Percentiles rank a stretch among this genome's conserved stretches.
Evolutionary conservation across 2,797 vertebrate genomes (phyloP).

Genomic region (Euphonia xanthogaster): DNA sequence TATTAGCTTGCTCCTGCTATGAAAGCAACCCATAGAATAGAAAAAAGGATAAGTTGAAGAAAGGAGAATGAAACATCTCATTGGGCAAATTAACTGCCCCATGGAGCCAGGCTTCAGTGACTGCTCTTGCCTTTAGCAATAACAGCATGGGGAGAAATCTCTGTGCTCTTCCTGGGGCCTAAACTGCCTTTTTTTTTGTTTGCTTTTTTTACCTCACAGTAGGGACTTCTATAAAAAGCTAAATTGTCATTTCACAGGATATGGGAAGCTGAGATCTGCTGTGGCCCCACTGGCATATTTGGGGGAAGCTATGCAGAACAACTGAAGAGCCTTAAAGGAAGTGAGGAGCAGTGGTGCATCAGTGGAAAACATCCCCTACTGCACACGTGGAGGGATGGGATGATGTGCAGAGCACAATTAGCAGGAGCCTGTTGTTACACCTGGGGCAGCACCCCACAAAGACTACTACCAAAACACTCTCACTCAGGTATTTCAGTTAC

Average conservation of each 20-base stretch:
- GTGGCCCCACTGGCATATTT: not conserved
- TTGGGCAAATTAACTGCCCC: not conserved
- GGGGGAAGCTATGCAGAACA: not conserved
- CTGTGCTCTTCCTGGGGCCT: not conserved
- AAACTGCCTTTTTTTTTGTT: not conserved
- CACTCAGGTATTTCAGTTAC: not conserved
- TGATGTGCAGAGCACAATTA: not conserved
- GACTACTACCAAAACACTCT: too few species aligned
- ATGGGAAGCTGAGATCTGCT: not conserved
- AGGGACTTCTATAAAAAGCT: not conserved
- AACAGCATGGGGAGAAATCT: fast-evolving
- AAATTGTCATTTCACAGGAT: not conserved
- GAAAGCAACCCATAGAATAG: not conserved
- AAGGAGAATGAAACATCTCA: not conserved
- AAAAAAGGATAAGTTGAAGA: not conserved
- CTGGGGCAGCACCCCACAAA: not conserved
- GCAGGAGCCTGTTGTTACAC: not conserved
- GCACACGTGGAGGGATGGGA: not conserved
- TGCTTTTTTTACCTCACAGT: not conserved
- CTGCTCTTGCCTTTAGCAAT: not conserved
- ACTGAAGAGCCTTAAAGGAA: not conserved
- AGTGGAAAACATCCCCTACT: not conserved
- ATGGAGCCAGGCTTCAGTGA: not conserved
- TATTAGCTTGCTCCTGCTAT: slow-evolving; percentile 69
- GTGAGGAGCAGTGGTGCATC: not conserved